A percentile compares a stretch with the other conserved stretches of the same genome.
Conservation (phyloP, 1,140 invertebrate genomes). For the Sipha flava region DNA sequence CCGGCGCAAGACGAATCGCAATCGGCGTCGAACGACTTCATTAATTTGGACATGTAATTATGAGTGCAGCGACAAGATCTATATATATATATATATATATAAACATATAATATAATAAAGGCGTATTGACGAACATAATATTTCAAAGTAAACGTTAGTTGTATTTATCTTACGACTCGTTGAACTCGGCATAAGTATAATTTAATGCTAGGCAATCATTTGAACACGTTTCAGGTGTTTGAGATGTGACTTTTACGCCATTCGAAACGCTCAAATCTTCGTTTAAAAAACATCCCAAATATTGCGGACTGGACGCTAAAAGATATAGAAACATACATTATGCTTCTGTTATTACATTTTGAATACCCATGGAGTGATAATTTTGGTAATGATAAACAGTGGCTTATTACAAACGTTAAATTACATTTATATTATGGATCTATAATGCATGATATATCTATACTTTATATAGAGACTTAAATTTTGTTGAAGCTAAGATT, state of each 20-base stretch:
- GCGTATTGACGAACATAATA: too few species aligned
- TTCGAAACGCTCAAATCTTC: neutral
- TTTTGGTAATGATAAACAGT: too few species aligned
- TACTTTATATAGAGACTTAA: too few species aligned
- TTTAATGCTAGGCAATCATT: neutral
- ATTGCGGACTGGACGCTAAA: neutral
- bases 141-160: neutral
- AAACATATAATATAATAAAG: neutral
- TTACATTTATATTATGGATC: too few species aligned
- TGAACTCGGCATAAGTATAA: neutral
- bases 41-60: slow-evolving; percentile 6
- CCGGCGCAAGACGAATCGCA: neutral
- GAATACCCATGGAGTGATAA: too few species aligned
- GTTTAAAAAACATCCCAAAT: slow-evolving; percentile 10
- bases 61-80: neutral
- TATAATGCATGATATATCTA: too few species aligned
- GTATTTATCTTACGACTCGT: neutral
- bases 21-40: neutral
- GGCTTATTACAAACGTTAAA: too few species aligned
- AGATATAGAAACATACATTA: neutral
- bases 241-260: neutral
- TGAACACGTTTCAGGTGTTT: neutral
- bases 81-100: neutral
- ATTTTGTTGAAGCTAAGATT: too few species aligned
- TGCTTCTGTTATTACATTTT: too few species aligned